These are phyloP conservation scores for Gymnoscopelus microlampas DNA, from an alignment of 2,797 vertebrate genomes.

Conservation along the genomic window DNA sequence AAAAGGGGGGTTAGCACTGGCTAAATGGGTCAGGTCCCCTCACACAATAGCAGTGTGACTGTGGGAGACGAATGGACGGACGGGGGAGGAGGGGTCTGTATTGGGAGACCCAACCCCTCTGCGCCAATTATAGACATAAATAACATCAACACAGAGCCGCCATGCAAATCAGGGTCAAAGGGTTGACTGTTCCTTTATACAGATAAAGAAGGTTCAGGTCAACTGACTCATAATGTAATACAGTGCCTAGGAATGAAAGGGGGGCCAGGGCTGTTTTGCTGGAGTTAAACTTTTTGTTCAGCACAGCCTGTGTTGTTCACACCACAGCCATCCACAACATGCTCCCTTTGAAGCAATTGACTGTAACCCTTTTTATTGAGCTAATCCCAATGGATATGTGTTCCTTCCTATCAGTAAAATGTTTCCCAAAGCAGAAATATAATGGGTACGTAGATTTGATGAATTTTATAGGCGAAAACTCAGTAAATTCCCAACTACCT, in stretches of 20 bases:
- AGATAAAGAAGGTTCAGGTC: slow-evolving; percentile 49
- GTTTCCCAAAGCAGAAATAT: too few relatives aligned
- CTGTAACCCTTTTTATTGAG: neutral
- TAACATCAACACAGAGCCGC: slow-evolving; percentile 69
- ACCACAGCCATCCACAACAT: slow-evolving; percentile 8
- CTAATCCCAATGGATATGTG: too few relatives aligned
- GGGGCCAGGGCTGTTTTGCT: neutral
- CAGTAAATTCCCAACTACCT: too few relatives aligned
- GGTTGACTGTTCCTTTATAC: slow-evolving; percentile 66
- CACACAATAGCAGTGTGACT: slow-evolving; percentile 71
- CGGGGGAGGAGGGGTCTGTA: slow-evolving; percentile 24
- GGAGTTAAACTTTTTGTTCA: too few relatives aligned
- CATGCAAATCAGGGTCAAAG: slow-evolving; percentile 73
- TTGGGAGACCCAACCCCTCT: slow-evolving; percentile 49
- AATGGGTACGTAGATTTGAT: too few relatives aligned
- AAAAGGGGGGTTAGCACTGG: slow-evolving; percentile 41
- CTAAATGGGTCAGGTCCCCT: slow-evolving; percentile 80
- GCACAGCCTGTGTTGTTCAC: neutral
- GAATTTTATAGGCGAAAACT: too few relatives aligned
- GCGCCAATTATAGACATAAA: slow-evolving; percentile 77
- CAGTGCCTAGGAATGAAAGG: slow-evolving; percentile 17
- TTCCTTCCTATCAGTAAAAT: too few relatives aligned
- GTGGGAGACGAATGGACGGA: slow-evolving; percentile 66
- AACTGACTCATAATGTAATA: slow-evolving; percentile 41
- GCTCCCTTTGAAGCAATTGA: neutral